A percentile compares a stretch with the other conserved stretches of the same genome.
Evolutionary conservation across 2,113 vertebrate genomes (phyloP).

Genomic region (Hepsetus odoe): DNA sequence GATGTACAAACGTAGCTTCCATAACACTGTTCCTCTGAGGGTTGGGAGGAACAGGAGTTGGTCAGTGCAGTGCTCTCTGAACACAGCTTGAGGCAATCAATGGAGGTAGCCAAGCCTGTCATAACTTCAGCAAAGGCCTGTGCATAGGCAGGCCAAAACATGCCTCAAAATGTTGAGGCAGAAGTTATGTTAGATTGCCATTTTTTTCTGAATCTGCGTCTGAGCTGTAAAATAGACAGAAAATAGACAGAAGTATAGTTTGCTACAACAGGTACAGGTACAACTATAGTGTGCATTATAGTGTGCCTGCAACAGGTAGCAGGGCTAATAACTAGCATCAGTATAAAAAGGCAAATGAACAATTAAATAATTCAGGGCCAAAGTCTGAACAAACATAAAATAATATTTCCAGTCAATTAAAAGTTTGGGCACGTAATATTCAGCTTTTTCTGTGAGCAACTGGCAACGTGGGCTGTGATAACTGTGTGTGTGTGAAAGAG

Average conservation of each 20-base stretch:
- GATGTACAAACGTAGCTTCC: not conserved
- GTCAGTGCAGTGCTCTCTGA: slow-evolving; percentile 1
- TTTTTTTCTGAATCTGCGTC: no score
- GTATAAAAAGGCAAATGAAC: slow-evolving; percentile 12
- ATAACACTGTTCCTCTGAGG: slow-evolving; percentile 13
- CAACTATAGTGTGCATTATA: no score
- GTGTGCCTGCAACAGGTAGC: slow-evolving; percentile 1
- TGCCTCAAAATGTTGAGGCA: slow-evolving; percentile 26
- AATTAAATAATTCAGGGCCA: not conserved
- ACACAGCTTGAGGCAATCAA: slow-evolving; percentile 27
- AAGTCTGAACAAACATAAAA: slow-evolving; percentile 21
- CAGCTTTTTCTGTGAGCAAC: slow-evolving; percentile 4
- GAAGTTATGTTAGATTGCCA: slow-evolving; percentile 25
- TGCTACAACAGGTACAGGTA: no score
- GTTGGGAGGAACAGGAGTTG: not conserved
- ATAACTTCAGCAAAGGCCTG: slow-evolving; percentile 10
- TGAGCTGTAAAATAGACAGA: not conserved
- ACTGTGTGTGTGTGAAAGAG: slow-evolving; percentile 44
- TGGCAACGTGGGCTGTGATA: slow-evolving; percentile 20
- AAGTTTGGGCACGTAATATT: slow-evolving; percentile 28
- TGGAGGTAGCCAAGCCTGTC: not conserved
- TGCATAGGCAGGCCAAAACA: slow-evolving; percentile 27
- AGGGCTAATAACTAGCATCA: slow-evolving; percentile 2
- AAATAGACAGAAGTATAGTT: no score
- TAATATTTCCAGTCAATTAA: slow-evolving; percentile 20